phyloP scores from a whole-genome alignment of 2,888 invertebrate genomes.

The Thymelicus lineola region DNA sequence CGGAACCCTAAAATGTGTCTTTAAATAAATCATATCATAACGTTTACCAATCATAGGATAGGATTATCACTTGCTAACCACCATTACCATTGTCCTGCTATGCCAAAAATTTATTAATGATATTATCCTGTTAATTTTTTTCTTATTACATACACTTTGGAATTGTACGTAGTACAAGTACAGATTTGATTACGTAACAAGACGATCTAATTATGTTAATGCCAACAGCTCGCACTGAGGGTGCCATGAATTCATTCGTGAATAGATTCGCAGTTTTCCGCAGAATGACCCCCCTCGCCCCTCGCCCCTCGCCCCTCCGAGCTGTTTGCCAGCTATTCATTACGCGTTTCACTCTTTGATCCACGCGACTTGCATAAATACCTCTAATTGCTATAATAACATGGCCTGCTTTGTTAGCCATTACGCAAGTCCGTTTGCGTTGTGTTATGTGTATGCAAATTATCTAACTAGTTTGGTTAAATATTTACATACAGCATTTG shows the following conservation, averaged over 20 bases:
- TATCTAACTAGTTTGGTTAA: conserved; percentile 17
- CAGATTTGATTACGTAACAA: neutral
- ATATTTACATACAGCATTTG: conserved; percentile 7
- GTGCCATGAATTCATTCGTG: conserved; percentile 1
- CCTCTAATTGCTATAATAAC: conserved; percentile 31
- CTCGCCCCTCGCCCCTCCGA: neutral
- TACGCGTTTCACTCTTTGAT: conserved; percentile 29
- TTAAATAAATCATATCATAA: no score
- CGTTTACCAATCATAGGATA: no score
- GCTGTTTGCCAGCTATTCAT: conserved; percentile 21
- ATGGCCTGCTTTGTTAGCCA: conserved; percentile 17
- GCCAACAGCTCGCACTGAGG: neutral
- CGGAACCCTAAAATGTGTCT: no score
- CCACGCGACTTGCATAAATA: conserved; percentile 30
- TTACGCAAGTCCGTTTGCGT: conserved; percentile 9
- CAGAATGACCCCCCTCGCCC: neutral
- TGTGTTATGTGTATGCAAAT: conserved; percentile 19
- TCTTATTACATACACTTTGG: neutral
- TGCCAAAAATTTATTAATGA: neutral
- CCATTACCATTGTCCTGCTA: no score
- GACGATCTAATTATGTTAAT: neutral
- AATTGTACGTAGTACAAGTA: neutral
- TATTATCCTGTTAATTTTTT: neutral
- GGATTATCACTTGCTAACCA: no score
- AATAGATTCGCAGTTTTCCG: neutral